Base-by-base conservation (phyloP, 2,797 vertebrate species). In the Champsocephalus esox region DNA sequence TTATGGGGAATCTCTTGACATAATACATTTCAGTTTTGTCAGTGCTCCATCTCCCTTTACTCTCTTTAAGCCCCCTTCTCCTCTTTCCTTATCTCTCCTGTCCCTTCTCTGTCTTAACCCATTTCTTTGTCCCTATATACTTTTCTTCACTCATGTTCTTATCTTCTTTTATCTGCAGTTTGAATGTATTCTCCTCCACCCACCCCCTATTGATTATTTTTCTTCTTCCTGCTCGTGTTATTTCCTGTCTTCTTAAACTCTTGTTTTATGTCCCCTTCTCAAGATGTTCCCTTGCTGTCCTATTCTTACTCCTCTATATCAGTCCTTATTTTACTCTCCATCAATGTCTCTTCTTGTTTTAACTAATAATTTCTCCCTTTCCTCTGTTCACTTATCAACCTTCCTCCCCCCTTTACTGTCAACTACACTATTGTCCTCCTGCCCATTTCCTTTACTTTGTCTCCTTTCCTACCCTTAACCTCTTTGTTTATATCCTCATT, bases 181-280 rank as follows among this genome's bases (percentile, higher is more conserved):
- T 51, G 13, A 59, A 55, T 41, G 46, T 51, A 41, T 48, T 19
- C 44, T 64, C 32, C 9, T 43, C 48, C 60, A 43, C 56, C 57
- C 62, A 58, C 50, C 54, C 11, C 49, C 5, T 17, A 16, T 19
- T 38, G 34, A 57, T 5, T 9, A 32, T 4, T 1, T n/a, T 3
- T 61, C 58, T 46, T 21, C 38, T n/a, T 1, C 19, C 5, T 66
- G 14, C 63, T 21, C 19, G 3, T 54, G 17, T 54, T 14, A 66
- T 13, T 24, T 54, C 50, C 63, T 52, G 34, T 54, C 32, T 50
- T 55, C 14, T 56, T 12, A 58, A 51, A 17, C 55, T 43, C 24
- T 56, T 67, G 24, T 34, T 54, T 56, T 56, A 10, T 14, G 4
- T 68, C 32, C n/a, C 10, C 1, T 32, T 6, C 1, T 41, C 28